phyloP scores from a whole-genome alignment of 2,113 vertebrate species.

The Hemichromis elongatus region DNA sequence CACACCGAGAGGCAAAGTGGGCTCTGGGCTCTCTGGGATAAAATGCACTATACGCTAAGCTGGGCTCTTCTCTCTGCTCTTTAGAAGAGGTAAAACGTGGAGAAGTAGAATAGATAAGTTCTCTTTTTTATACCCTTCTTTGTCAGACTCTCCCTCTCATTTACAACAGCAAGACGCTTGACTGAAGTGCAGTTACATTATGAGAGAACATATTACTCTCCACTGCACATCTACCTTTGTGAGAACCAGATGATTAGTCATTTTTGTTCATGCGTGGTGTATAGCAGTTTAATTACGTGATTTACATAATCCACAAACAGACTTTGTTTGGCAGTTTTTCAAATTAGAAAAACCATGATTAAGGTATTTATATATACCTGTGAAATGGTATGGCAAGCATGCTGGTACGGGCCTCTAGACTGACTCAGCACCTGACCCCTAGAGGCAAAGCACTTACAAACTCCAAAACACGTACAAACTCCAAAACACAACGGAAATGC shows the following conservation, averaged over 20 bases:
- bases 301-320: neutral
- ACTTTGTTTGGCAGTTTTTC: neutral
- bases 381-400: neutral
- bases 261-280: neutral
- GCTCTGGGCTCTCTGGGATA: constrained; percentile 10
- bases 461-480: too few species aligned
- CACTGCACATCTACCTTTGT: neutral
- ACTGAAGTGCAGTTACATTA: neutral
- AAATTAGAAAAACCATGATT: neutral
- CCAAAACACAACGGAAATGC: too few species aligned
- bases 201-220: neutral
- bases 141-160: neutral
- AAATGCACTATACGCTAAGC: neutral
- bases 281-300: neutral
- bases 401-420: neutral
- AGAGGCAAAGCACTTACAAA: too few species aligned
- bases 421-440: neutral
- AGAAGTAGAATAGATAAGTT: constrained; percentile 9
- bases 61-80: neutral
- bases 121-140: neutral
- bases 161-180: neutral
- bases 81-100: constrained; percentile 1
- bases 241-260: neutral
- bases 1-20: neutral
- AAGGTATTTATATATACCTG: neutral